Base-by-base conservation (phyloP, 2,888 invertebrate species). In the Tridacna crocea region DNA sequence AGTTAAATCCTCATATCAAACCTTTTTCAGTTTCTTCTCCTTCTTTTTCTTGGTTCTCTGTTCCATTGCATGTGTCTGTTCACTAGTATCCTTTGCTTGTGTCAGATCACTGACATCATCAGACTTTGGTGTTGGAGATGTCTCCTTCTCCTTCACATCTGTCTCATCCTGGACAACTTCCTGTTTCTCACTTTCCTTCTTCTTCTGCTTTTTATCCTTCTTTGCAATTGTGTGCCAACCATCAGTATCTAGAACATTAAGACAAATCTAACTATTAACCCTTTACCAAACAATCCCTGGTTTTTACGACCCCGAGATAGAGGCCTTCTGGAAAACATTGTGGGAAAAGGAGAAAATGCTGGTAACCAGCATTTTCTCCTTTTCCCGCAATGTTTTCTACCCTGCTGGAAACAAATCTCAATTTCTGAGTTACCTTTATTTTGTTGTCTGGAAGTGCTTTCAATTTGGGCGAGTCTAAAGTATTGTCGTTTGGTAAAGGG, bases 181-280 rank as follows among this genome's bases (percentile, higher is more conserved):
- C 46, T 51, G 60, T 22, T 60, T 73, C 48, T 83, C 83, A 60
- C n/a, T 66, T 68, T 87, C 87, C 72, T 88, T 89, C 58, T 88
- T 89, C 82, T 89, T 90, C 79, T 85, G 86, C 65, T 91, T 91
- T 78, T 90, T 91, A 66, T 89, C 88, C 66, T 91, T 90, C 72
- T 89, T 88, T 4, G 89, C 87, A 22, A 88, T 87, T 11, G 89
- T 91, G 19, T 88, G 89, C 92, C 92, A 92, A 47, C 83, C 87
- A 79, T 77, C 89, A 82, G 75, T 85, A 77, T 77, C 90, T 84
- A 65, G 11, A 68, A 72, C n/a, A 27, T 8, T 12, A 36, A 36
- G 8, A 36, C 36, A 36, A 36, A 36, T 36, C n/a, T n/a, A n/a
- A n/a, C n/a, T n/a, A n/a, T n/a, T n/a, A n/a, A n/a, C n/a, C n/a